Evolutionary conservation across 2,113 vertebrate genomes (phyloP), one percentile per base, ranked within the genome.

Genomic region (Garra rufa): DNA sequence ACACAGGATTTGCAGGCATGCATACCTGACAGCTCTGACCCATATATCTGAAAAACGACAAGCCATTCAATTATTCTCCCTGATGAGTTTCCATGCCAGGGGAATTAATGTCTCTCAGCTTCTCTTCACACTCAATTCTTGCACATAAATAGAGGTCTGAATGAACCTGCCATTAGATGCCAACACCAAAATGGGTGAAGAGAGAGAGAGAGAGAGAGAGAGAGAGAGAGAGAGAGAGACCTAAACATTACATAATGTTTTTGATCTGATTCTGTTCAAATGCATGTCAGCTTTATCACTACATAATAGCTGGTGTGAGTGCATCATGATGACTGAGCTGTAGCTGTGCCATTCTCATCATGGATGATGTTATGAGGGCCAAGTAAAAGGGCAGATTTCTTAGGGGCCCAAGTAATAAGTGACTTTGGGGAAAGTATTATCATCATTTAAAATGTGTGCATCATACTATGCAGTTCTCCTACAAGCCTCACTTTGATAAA

Each of bases 31-130:
- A 85, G 81, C 82, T 73, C 41, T 77, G 81, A 84, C 83, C 52
- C 70, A 74, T 87, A 84, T 83, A 84, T 87, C 83, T 83, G 87
- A 81, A 76, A 86, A 88, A 89, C 43, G 82, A 83, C 83, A 84
- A 83, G 83, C 30, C 82, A 81, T 84, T 86, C 86, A 88, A 86
- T 88, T 87, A 88, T 88, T 87, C 63, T 88, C 83, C 69, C 83
- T 90, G 87, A 90, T 84, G 87, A 88, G 83, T 87, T 84, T 78
- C 73, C 69, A 84, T 84, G 83, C 70, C 81, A 81, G 67, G 85
- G 79, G 83, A 88, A 90, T 90, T 82, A 87, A 90, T 87, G 85
- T 75, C 73, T 52, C 55, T 84, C 65, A 21, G 59, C 83, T 74
- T 83, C 67, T 74, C 41, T 61, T 74, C 82, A 73, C 83, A 76